Base-by-base conservation (phyloP, 2,888 invertebrate species). In the Proisotoma minuta region DNA sequence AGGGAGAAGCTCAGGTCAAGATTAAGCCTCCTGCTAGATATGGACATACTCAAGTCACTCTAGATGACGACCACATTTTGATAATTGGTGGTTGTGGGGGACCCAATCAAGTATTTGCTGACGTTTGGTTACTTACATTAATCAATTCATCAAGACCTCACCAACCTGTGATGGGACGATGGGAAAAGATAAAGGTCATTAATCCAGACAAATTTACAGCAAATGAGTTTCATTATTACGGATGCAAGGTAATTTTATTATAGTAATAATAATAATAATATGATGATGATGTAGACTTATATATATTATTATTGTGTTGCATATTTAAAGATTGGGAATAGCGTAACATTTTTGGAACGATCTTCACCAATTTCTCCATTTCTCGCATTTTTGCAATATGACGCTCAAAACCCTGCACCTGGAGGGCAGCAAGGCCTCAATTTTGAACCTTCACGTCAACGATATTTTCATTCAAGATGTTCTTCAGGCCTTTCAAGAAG, bases 1-100 rank as follows among this genome's bases (percentile, higher is more conserved):
- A 34, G 34, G 34, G 8, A 10, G 34, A 15, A 34, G 8, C 34
- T 34, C 8, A 8, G 34, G 8, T 15, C 15, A 15, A 15, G 34
- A 34, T 34, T 34, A 34, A 34, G 34, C 34, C 20, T 81, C 82
- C 84, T n/a, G 85, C 90, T 26, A 81, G 97, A 68, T 95, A 95
- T 80, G 94, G 94, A 5, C 96, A 96, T 76, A 91, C 93, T n/a
- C 90, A 96, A 77, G 87, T 93, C 60, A 82, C 83, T 57, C 77
- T 96, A 63, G 88, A 91, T 77, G 84, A 86, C 57, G 81, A 86
- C 50, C 87, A 91, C 78, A 78, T 92, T 66, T 81, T 96, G 75
- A 82, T 93, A 27, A 80, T 92, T 72, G 91, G 81, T 43, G 95
- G 95, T 48, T 91, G 91, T 74, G 92, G 90, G 64, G 92, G 92